phyloP scores from a whole-genome alignment of 2,113 vertebrate species.

The Rynchops niger region DNA sequence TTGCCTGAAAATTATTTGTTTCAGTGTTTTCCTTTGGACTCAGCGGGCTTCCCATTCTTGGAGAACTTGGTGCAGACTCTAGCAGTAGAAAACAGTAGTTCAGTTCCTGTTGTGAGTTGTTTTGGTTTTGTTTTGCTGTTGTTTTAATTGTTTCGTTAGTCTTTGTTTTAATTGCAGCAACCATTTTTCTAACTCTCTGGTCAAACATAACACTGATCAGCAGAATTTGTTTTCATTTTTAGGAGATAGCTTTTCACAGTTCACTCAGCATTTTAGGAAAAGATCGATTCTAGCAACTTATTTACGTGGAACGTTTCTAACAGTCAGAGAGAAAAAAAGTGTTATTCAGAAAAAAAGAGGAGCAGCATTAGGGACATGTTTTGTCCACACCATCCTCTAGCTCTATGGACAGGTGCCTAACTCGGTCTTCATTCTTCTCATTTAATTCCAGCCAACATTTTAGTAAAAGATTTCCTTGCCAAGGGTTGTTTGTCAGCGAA shows the following conservation, averaged over 20 bases:
- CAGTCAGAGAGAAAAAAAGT: neutral
- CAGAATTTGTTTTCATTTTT: neutral
- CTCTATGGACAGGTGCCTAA: neutral
- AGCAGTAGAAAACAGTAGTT: constrained; percentile 65
- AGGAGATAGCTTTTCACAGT: neutral
- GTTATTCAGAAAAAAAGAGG: neutral
- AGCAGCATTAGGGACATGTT: neutral
- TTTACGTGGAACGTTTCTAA: neutral
- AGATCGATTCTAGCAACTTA: neutral
- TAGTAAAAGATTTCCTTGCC: neutral
- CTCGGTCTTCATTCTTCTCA: neutral
- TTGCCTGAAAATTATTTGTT: constrained; percentile 68
- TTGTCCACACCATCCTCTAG: neutral
- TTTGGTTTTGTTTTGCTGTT: neutral
- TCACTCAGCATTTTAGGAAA: neutral
- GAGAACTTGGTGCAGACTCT: constrained; percentile 80
- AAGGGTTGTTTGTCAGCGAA: neutral
- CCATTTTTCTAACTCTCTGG: neutral
- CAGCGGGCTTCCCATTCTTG: constrained; percentile 66
- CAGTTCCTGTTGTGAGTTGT: neutral
- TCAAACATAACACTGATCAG: neutral
- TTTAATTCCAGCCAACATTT: neutral
- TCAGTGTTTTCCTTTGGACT: constrained; percentile 65
- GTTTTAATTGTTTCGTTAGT: neutral
- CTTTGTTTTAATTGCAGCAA: neutral